These are phyloP conservation scores for Meghimatium bilineatum DNA, from an alignment of 2,888 invertebrate species.

Conservation along the genomic window DNA sequence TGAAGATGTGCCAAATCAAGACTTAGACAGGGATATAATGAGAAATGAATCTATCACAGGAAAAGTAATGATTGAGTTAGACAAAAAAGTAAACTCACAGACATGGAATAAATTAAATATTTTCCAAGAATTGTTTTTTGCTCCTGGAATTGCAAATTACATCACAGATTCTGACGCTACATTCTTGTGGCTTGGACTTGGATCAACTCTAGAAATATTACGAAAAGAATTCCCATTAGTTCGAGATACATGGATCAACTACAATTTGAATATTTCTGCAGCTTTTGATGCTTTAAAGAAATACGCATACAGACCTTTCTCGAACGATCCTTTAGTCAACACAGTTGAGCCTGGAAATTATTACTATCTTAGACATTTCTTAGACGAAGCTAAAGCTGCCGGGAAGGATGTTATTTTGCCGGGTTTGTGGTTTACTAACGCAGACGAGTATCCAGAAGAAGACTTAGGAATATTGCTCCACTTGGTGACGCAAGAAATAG, in stretches of 20 bases:
- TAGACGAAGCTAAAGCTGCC: background rate
- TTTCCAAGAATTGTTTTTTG: background rate
- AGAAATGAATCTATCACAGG: background rate
- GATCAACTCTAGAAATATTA: background rate
- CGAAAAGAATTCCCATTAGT: background rate
- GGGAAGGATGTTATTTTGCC: conserved; percentile 5
- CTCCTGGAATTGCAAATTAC: background rate
- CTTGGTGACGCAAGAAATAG: conserved; percentile 64
- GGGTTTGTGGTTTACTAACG: conserved; percentile 1
- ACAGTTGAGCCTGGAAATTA: conserved; percentile 16
- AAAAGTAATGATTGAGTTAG: background rate
- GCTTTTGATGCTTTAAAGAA: conserved; percentile 12
- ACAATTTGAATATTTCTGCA: conserved; percentile 17
- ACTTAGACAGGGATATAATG: background rate
- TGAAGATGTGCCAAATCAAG: background rate
- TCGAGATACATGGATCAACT: background rate
- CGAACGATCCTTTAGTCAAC: background rate
- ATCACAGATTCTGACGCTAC: background rate
- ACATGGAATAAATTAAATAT: background rate
- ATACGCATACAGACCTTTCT: conserved; percentile 19
- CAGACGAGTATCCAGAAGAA: background rate
- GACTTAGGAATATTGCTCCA: background rate
- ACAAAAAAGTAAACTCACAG: background rate
- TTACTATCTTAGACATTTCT: background rate
- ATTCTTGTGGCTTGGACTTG: background rate